These are phyloP conservation scores for Halcyon chelicuti DNA, from an alignment of 2,797 vertebrate species.

Conservation along the genomic window DNA sequence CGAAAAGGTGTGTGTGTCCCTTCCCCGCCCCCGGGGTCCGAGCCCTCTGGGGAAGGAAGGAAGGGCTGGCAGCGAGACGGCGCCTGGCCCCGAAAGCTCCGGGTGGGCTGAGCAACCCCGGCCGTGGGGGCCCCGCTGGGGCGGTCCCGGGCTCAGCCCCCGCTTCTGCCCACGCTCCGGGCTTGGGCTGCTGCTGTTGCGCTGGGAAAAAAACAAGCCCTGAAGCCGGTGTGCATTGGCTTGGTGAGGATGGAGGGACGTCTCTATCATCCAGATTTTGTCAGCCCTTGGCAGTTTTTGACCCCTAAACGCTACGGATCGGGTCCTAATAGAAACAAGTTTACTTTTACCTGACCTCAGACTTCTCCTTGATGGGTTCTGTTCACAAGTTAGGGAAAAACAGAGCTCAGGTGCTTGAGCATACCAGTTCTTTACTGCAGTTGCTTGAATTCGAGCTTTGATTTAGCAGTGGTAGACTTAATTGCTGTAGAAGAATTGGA, in stretches of 20 bases:
- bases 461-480: not conserved
- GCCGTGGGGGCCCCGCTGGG: not conserved
- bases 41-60: not conserved
- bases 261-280: not conserved
- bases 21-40: not conserved
- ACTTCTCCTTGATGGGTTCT: not conserved
- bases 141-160: slow-evolving; percentile 19
- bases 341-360: not conserved
- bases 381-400: not conserved
- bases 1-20: not conserved
- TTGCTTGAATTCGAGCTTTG: not conserved
- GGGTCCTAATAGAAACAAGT: not conserved
- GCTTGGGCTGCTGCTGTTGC: not conserved
- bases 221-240: not conserved
- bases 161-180: not conserved
- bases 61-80: not conserved
- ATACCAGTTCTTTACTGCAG: not conserved
- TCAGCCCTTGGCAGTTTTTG: not conserved
- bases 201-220: not conserved
- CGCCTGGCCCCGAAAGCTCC: not conserved
- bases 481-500: not conserved
- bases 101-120: not conserved
- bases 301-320: not conserved
- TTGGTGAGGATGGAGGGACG: not conserved
- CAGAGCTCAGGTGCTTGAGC: not conserved